phyloP scores from a whole-genome alignment of 2,113 vertebrate genomes.

The Pipra filicauda region DNA sequence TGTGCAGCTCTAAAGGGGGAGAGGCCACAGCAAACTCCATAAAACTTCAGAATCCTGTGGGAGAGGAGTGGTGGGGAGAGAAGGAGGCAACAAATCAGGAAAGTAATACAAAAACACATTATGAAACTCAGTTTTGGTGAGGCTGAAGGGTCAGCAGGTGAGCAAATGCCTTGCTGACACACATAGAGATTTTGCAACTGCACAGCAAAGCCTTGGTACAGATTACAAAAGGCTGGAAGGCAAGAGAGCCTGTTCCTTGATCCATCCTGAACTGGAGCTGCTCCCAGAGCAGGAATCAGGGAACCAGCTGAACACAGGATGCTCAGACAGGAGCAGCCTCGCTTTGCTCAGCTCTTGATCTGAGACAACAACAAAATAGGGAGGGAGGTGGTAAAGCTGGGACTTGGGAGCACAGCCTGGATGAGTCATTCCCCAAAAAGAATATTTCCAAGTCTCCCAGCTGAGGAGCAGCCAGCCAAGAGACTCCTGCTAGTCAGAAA shows the following conservation, averaged over 20 bases:
- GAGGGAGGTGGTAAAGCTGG: neutral
- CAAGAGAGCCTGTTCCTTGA: neutral
- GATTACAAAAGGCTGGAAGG: neutral
- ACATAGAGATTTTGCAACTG: neutral
- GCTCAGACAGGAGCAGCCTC: neutral
- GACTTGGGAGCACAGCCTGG: neutral
- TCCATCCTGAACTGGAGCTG: neutral
- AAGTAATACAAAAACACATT: neutral
- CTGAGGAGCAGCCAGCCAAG: constrained; percentile 37
- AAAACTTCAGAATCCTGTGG: neutral
- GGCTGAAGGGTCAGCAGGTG: neutral
- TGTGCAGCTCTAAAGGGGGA: constrained; percentile 12
- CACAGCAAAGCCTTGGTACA: neutral
- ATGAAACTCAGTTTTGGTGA: neutral
- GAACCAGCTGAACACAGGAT: neutral
- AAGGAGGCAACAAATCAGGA: neutral
- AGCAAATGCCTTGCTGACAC: neutral
- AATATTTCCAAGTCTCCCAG: neutral
- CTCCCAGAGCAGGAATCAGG: neutral
- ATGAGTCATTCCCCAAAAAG: neutral
- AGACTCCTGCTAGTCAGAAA: constrained; percentile 5
- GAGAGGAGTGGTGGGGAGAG: neutral
- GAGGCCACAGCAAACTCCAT: neutral
- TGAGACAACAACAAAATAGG: neutral
- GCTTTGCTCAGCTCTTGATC: neutral